Evolutionary conservation across 2,888 invertebrate species (phyloP).

Genomic region (Andrena bicolor): DNA sequence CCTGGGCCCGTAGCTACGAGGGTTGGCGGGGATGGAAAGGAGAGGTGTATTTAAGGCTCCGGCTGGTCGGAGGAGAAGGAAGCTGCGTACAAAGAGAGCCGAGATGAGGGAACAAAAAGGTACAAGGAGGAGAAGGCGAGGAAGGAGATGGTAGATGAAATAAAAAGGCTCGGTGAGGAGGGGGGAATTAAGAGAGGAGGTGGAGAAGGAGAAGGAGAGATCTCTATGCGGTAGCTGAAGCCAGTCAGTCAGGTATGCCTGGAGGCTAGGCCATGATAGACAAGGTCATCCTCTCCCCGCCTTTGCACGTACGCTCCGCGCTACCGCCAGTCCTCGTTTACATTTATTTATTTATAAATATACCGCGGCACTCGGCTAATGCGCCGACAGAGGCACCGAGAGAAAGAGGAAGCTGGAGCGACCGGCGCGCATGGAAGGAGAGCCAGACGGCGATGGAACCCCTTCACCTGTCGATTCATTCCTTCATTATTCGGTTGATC

Average conservation of each 20-base stretch:
- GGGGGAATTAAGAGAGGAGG: slow-evolving; percentile 43
- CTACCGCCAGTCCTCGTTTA: slow-evolving; percentile 68
- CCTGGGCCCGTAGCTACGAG: background rate
- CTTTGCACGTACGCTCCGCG: slow-evolving; percentile 52
- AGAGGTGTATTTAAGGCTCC: slow-evolving; percentile 50
- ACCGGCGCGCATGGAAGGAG: slow-evolving; percentile 24
- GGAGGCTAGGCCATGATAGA: slow-evolving; percentile 84
- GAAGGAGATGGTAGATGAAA: slow-evolving; percentile 46
- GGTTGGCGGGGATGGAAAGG: background rate
- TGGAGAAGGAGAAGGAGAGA: slow-evolving; percentile 37
- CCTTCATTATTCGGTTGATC: slow-evolving; percentile 52
- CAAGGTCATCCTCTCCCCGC: slow-evolving; percentile 83
- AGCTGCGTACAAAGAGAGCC: slow-evolving; percentile 57
- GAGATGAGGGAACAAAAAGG: slow-evolving; percentile 52
- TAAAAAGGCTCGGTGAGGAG: slow-evolving; percentile 27
- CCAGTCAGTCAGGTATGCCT: slow-evolving; percentile 83
- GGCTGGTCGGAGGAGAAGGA: slow-evolving; percentile 32
- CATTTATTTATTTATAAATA: slow-evolving; percentile 79
- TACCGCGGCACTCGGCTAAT: slow-evolving; percentile 59
- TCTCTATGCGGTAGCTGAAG: slow-evolving; percentile 79
- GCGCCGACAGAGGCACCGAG: slow-evolving; percentile 30
- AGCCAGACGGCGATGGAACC: slow-evolving; percentile 56
- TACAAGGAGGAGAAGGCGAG: slow-evolving; percentile 61
- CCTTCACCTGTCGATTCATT: slow-evolving; percentile 56
- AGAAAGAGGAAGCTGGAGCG: slow-evolving; percentile 16